These are phyloP conservation scores for Amphimallon solstitiale DNA, from an alignment of 2,888 invertebrate species.

Conservation along the genomic window DNA sequence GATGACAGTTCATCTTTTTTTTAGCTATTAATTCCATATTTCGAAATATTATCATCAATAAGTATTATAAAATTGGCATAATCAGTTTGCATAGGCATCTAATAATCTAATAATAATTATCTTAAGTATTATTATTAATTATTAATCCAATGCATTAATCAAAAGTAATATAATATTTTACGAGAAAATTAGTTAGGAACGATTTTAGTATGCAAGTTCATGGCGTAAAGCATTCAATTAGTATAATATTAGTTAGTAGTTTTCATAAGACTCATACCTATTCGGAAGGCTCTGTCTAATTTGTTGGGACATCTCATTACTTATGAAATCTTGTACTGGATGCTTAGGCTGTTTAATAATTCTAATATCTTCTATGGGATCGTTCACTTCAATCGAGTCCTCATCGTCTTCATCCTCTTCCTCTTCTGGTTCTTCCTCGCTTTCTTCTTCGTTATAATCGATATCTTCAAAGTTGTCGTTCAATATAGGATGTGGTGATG, in stretches of 20 bases:
- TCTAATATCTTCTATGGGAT: slow-evolving; percentile 23
- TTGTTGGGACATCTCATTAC: slow-evolving; percentile 23
- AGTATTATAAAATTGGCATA: too few relatives aligned
- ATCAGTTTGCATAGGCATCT: too few relatives aligned
- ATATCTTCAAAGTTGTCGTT: slow-evolving; percentile 52
- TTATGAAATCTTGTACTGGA: slow-evolving; percentile 29
- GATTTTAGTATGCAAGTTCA: too few relatives aligned
- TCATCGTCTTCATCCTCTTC: slow-evolving; percentile 37
- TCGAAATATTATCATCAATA: too few relatives aligned
- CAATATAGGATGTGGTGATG: slow-evolving; percentile 55
- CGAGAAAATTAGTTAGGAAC: too few relatives aligned
- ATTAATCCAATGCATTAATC: too few relatives aligned
- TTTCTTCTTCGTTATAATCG: slow-evolving; percentile 45
- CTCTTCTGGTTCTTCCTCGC: slow-evolving; percentile 45
- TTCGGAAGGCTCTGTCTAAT: slow-evolving; percentile 18
- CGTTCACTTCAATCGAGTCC: slow-evolving; percentile 28
- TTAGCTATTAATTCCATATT: too few relatives aligned
- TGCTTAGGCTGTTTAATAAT: slow-evolving; percentile 9
- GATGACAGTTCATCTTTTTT: too few relatives aligned
- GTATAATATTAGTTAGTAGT: background rate
- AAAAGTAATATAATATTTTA: too few relatives aligned
- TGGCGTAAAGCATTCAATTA: too few relatives aligned
- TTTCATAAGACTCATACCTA: slow-evolving; percentile 18
- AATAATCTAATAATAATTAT: too few relatives aligned
- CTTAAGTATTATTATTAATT: too few relatives aligned